Conservation (phyloP, 2,888 invertebrate species). For the Calliscelio sp. region DNA sequence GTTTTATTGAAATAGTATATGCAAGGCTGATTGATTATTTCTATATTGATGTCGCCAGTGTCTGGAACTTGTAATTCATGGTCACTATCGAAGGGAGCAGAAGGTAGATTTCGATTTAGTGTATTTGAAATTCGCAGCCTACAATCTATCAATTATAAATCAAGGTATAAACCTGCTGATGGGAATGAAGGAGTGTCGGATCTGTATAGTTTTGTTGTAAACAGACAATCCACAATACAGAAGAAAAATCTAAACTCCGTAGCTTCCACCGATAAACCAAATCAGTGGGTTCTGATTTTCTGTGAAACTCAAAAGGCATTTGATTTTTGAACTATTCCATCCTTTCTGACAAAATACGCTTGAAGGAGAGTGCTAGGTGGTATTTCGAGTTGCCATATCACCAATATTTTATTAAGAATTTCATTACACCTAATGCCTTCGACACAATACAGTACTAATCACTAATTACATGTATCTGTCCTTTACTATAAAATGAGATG, state of each 20-base stretch:
- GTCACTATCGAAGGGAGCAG: not conserved
- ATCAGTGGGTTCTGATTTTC: constrained; percentile 16
- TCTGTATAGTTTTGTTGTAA: constrained; percentile 65
- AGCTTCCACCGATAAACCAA: not conserved
- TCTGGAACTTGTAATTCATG: too few species aligned
- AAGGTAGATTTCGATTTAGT: not conserved
- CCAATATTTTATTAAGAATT: constrained; percentile 24
- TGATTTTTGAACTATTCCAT: not conserved
- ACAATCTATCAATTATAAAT: not conserved
- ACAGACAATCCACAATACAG: constrained; percentile 23
- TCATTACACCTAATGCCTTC: constrained; percentile 67
- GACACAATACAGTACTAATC: too few species aligned
- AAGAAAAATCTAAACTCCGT: constrained; percentile 39
- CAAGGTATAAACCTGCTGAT: not conserved
- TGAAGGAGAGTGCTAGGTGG: not conserved
- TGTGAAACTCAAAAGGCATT: constrained; percentile 5
- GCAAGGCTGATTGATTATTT: too few species aligned
- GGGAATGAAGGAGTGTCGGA: not conserved
- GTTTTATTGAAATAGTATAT: too few species aligned
- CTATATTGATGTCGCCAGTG: too few species aligned
- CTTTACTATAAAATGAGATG: too few species aligned
- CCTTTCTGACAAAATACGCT: not conserved
- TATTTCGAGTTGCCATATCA: not conserved
- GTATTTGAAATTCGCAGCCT: not conserved
- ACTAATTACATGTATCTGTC: too few species aligned